phyloP scores from a whole-genome alignment of 1,140 invertebrate species.

The Diprion similis region DNA sequence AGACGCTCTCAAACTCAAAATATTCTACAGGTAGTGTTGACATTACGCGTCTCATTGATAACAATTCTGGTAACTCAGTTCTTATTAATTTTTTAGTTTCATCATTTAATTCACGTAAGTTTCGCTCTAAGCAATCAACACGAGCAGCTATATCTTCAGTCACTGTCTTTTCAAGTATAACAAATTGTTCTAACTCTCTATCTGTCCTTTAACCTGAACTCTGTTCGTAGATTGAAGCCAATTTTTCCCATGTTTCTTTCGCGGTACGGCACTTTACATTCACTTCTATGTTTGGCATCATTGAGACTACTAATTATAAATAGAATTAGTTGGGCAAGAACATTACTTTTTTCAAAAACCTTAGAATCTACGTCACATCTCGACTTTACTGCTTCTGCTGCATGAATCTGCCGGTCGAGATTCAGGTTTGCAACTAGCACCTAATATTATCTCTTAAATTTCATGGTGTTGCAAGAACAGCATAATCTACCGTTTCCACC shows the following conservation, averaged over 20 bases:
- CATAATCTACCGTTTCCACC: neutral
- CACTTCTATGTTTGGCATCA: constrained; percentile 22
- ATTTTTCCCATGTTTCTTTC: constrained; percentile 38
- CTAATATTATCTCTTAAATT: neutral
- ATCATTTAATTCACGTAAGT: constrained; percentile 39
- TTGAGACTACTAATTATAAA: constrained; percentile 22
- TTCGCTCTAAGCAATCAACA: constrained; percentile 33
- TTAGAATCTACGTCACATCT: neutral
- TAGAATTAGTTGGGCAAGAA: constrained; percentile 23
- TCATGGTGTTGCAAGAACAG: neutral
- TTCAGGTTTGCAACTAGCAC: neutral
- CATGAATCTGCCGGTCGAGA: neutral
- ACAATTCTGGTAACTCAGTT: constrained; percentile 31
- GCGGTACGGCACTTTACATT: constrained; percentile 22
- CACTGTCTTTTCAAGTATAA: constrained; percentile 33
- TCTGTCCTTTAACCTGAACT: constrained; percentile 37
- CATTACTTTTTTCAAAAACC: constrained; percentile 13
- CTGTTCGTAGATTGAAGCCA: constrained; percentile 35
- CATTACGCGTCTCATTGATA: constrained; percentile 34
- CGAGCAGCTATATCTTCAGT: constrained; percentile 33
- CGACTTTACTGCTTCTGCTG: neutral
- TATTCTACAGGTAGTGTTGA: constrained; percentile 33
- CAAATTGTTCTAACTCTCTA: constrained; percentile 39
- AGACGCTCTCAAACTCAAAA: constrained; percentile 35
- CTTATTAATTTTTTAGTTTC: constrained; percentile 34